These are phyloP conservation scores for Anguilla rostrata DNA, from an alignment of 2,113 vertebrate species.

Conservation along the genomic window DNA sequence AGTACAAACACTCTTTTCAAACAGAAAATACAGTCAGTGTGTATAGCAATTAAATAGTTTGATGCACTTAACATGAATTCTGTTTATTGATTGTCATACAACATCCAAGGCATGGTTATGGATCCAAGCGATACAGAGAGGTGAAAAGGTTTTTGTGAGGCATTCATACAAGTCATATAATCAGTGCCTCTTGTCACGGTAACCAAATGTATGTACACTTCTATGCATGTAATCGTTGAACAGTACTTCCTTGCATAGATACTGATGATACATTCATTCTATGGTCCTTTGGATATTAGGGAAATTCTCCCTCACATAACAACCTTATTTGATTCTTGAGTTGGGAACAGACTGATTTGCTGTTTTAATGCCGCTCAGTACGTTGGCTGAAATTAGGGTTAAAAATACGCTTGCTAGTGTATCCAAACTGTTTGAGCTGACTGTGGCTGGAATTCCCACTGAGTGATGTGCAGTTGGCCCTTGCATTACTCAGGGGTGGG, in stretches of 20 bases:
- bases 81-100: background rate
- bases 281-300: constrained; percentile 5
- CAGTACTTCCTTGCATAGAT: background rate
- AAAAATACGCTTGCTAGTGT: background rate
- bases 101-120: background rate
- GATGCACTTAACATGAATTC: background rate
- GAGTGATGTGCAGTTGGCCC: too few relatives aligned
- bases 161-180: background rate
- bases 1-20: background rate
- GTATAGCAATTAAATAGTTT: background rate
- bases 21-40: background rate
- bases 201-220: background rate
- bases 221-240: background rate
- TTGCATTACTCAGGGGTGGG: too few relatives aligned
- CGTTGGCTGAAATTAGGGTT: background rate
- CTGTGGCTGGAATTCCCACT: too few relatives aligned
- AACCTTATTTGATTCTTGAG: background rate
- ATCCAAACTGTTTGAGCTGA: too few relatives aligned
- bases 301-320: background rate
- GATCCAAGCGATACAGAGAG: too few relatives aligned
- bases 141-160: background rate
- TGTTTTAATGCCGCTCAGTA: background rate
- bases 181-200: background rate
- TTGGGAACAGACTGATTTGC: background rate
- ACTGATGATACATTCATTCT: background rate